Conservation (phyloP, 2,888 invertebrate species). For the Alentia gelatinosa region DNA sequence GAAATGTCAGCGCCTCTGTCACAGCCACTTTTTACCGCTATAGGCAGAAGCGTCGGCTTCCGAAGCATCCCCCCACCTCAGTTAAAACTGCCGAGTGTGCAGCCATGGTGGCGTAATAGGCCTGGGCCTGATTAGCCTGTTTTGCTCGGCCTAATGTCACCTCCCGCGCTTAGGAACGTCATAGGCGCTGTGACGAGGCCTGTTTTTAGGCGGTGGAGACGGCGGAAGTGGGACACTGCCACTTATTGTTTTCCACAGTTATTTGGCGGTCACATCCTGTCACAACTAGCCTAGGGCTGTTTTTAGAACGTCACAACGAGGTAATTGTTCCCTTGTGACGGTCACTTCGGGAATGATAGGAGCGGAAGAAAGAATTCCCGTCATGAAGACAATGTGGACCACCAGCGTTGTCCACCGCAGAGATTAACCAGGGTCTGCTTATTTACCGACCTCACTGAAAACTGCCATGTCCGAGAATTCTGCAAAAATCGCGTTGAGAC, state of each 20-base stretch:
- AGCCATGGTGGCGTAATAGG: constrained; percentile 11
- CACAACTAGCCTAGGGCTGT: background rate
- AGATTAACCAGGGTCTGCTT: no score
- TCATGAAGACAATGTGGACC: background rate
- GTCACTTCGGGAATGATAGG: background rate
- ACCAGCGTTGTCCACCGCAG: no score
- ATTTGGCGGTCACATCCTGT: constrained; percentile 30
- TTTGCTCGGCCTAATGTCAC: background rate
- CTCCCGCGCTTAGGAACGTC: background rate
- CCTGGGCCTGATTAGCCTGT: background rate
- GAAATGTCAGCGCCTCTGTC: constrained; percentile 25
- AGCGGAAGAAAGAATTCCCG: background rate
- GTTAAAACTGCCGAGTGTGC: background rate
- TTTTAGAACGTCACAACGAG: constrained; percentile 21
- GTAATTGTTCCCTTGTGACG: background rate
- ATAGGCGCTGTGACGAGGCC: background rate
- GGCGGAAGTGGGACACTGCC: background rate
- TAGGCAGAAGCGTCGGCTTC: background rate
- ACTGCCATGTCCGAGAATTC: no score
- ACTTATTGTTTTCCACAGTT: background rate
- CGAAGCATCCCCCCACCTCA: background rate
- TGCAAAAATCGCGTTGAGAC: no score
- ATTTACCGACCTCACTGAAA: no score
- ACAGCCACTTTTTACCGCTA: background rate
- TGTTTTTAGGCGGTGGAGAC: background rate